A percentile compares a stretch with the other conserved stretches of the same genome.
Conservation (phyloP, 37 sponge, comb jelly and placozoan species). For the Cladorhizidae sp. region DNA sequence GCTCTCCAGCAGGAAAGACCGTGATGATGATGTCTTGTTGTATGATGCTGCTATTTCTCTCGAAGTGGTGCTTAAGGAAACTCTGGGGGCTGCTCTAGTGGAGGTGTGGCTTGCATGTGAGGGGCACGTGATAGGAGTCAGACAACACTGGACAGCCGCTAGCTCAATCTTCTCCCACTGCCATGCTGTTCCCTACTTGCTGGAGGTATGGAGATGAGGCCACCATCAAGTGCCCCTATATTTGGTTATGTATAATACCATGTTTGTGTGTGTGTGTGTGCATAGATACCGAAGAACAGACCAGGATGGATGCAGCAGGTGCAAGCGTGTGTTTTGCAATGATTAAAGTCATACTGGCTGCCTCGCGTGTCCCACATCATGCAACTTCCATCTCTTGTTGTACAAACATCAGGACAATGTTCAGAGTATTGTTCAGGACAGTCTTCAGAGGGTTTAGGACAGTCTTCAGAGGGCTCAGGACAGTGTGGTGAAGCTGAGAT, state of each 20-base stretch:
- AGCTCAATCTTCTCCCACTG: neutral
- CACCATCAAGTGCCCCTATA: neutral
- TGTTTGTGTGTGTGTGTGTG: too few species aligned
- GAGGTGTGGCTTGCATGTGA: conserved; percentile 5
- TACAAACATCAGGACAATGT: too few species aligned
- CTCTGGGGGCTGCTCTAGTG: neutral
- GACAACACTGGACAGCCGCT: neutral
- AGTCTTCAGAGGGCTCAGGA: too few species aligned
- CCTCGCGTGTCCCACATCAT: neutral
- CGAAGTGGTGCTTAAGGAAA: neutral
- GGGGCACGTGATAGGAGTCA: neutral
- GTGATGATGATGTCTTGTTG: too few species aligned
- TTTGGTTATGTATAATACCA: neutral
- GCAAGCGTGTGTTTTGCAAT: neutral
- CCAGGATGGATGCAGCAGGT: neutral
- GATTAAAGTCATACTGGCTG: neutral
- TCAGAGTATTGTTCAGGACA: too few species aligned
- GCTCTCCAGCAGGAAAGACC: too few species aligned
- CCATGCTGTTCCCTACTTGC: neutral
- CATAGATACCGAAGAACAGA: neutral
- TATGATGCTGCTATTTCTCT: neutral
- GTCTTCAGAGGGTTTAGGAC: too few species aligned
- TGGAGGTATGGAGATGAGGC: neutral
- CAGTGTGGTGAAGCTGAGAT: neutral
- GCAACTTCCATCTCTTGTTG: neutral